Conservation (phyloP, 23 tunicate genomes). For the Halocynthia roretzi region DNA sequence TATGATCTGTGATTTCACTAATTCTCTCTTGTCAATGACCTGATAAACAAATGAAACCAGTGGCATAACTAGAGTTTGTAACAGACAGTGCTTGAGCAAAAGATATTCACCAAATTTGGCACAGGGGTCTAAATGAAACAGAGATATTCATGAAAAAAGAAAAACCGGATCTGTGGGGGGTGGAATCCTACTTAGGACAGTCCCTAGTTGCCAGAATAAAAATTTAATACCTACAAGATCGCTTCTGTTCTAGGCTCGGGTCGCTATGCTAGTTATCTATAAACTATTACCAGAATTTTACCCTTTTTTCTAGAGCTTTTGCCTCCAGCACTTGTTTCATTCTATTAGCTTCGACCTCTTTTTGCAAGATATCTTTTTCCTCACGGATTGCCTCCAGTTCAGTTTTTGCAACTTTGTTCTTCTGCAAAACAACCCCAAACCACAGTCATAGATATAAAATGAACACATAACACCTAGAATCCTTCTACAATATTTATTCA, state of each 20-base stretch:
- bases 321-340: slow-evolving; percentile 26
- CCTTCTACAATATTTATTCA: background rate
- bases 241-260: no score
- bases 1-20: slow-evolving; percentile 24
- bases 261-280: no score
- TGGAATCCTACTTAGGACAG: no score
- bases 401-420: slow-evolving; percentile 9
- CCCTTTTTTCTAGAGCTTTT: background rate
- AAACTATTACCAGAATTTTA: no score
- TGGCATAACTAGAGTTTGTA: no score
- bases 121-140: no score
- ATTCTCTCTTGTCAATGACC: slow-evolving; percentile 3
- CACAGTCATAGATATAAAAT: background rate
- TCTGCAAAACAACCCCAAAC: slow-evolving; percentile 1
- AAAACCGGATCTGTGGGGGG: no score
- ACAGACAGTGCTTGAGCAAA: background rate
- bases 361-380: slow-evolving; percentile 39
- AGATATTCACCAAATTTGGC: background rate
- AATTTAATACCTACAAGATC: no score
- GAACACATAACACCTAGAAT: background rate
- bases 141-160: no score
- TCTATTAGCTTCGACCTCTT: slow-evolving; percentile 27
- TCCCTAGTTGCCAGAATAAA: no score
- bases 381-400: slow-evolving; percentile 42
- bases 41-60: background rate